A percentile compares a stretch with the other conserved stretches of the same genome.
These are phyloP conservation scores for Phenganax marumi DNA, from an alignment of 92 coral and sea anemone genomes.

Conservation along the genomic window DNA sequence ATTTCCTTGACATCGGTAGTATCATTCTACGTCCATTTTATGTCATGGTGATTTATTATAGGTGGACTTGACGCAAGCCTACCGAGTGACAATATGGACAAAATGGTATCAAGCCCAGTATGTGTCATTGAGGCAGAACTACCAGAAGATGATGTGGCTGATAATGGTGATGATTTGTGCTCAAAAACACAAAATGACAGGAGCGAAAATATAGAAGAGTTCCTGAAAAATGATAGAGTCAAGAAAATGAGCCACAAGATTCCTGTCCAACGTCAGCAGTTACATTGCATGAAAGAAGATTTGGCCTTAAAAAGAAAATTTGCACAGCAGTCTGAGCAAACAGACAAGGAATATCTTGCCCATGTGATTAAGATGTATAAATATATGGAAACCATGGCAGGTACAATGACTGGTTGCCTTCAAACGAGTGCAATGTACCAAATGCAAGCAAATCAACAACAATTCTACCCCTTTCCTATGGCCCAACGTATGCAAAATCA, in stretches of 20 bases:
- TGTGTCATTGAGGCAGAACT: not conserved
- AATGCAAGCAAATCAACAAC: not conserved
- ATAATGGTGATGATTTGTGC: not conserved
- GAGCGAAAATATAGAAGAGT: not conserved
- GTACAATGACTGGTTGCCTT: not conserved
- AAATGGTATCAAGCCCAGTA: not conserved
- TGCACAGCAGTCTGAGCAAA: not conserved
- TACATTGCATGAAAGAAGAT: not conserved
- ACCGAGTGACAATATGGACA: not conserved
- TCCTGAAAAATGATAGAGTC: not conserved
- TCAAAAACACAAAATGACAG: not conserved
- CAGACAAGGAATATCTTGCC: not conserved
- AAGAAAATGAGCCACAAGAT: not conserved
- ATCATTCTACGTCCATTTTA: too few relatives aligned
- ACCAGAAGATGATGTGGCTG: not conserved
- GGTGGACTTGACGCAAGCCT: not conserved
- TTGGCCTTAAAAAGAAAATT: not conserved
- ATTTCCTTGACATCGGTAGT: too few relatives aligned
- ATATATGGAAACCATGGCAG: not conserved
- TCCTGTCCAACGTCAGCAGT: not conserved
- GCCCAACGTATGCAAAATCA: not conserved
- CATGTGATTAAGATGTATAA: not conserved
- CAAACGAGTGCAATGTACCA: not conserved
- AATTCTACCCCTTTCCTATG: not conserved
- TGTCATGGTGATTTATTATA: not conserved